Conservation (phyloP, 2,797 vertebrate genomes). For the Catamblyrhynchus diadema region DNA sequence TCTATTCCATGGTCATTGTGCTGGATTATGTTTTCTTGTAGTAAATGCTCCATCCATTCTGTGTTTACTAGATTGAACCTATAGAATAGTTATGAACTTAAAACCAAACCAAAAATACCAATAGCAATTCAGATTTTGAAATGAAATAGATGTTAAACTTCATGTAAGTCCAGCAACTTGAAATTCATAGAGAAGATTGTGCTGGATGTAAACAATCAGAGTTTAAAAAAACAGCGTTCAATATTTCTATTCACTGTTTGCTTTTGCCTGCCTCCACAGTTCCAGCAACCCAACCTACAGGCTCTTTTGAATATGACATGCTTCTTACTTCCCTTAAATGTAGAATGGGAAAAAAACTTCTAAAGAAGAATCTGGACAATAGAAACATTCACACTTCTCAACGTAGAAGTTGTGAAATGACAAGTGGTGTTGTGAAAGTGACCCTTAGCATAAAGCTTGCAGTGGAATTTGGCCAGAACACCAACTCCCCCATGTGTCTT, state of each 20-base stretch:
- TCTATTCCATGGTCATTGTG: neutral
- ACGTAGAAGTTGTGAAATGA: neutral
- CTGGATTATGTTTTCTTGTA: neutral
- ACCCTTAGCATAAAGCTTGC: neutral
- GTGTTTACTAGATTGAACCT: neutral
- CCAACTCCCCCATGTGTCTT: fast-evolving
- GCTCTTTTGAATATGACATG: neutral
- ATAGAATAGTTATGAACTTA: neutral
- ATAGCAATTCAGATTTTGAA: neutral
- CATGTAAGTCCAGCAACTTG: neutral
- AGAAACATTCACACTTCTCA: neutral
- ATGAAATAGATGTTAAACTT: neutral
- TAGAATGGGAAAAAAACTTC: neutral
- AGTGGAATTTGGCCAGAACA: neutral
- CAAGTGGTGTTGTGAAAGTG: neutral
- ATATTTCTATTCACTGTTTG: neutral
- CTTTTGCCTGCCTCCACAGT: neutral
- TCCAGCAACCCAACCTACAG: neutral
- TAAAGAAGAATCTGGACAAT: neutral
- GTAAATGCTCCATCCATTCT: neutral
- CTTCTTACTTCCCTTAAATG: neutral
- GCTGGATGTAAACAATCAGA: neutral
- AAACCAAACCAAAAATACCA: neutral
- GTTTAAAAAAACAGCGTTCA: neutral
- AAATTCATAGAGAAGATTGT: neutral